These are phyloP conservation scores for Xiphophorus birchmanni DNA, from an alignment of 2,797 vertebrate genomes.

Conservation along the genomic window DNA sequence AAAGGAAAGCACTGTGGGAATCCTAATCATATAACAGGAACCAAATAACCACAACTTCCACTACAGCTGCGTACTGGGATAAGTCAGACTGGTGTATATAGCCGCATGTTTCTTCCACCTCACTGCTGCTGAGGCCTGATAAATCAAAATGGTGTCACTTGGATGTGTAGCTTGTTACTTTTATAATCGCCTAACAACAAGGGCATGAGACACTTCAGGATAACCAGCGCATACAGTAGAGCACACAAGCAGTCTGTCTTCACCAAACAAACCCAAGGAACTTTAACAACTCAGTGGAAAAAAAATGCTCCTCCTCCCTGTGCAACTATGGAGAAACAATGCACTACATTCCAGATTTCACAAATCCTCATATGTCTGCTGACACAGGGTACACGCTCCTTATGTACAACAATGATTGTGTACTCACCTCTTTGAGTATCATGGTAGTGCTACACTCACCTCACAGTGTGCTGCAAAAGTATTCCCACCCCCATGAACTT, in stretches of 20 bases:
- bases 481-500: background rate
- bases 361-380: conserved; percentile 38
- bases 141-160: conserved; percentile 33
- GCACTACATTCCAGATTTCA: conserved; percentile 62
- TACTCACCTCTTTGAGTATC: conserved; percentile 17
- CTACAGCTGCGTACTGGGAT: conserved; percentile 44
- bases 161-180: conserved; percentile 36
- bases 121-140: conserved; percentile 31
- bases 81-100: conserved; percentile 75
- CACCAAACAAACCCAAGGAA: conserved; percentile 46
- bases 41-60: conserved; percentile 54
- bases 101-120: conserved; percentile 73
- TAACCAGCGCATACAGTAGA: conserved; percentile 47
- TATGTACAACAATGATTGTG: conserved; percentile 35
- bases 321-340: conserved; percentile 54
- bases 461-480: background rate
- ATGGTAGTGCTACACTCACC: conserved; percentile 10
- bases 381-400: conserved; percentile 67
- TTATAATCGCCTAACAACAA: conserved; percentile 26
- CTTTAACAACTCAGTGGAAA: conserved; percentile 62
- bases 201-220: conserved; percentile 57
- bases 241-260: conserved; percentile 57
- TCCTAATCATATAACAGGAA: conserved; percentile 52
- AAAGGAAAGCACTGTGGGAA: conserved; percentile 33
- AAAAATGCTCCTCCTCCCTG: conserved; percentile 45